Evolutionary conservation across 2,113 vertebrate genomes (phyloP).

Genomic region (Entomyzon cyanotis): DNA sequence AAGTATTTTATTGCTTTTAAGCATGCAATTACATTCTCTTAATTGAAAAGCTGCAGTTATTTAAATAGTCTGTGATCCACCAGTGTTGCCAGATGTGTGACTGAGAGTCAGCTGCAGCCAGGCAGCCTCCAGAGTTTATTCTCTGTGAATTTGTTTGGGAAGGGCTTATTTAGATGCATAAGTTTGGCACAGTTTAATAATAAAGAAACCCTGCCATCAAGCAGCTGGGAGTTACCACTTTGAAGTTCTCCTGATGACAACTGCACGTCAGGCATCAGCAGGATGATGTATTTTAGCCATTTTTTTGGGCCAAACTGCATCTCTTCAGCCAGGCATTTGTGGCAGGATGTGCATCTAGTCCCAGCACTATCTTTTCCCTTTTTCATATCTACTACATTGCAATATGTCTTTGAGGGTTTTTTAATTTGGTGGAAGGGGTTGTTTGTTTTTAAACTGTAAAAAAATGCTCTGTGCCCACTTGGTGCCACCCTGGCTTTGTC

Average conservation of each 20-base stretch:
- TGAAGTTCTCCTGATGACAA: neutral
- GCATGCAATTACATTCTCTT: neutral
- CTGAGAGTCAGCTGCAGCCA: neutral
- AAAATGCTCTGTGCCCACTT: neutral
- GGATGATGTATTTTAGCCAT: neutral
- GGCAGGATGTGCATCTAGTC: neutral
- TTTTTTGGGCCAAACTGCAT: neutral
- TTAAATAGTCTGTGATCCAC: neutral
- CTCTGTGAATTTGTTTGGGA: neutral
- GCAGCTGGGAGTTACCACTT: neutral
- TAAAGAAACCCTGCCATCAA: neutral
- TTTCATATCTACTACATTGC: neutral
- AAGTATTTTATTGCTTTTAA: neutral
- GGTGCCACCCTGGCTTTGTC: neutral
- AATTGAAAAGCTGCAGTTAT: neutral
- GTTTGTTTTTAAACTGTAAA: accelerated
- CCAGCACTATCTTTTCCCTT: neutral
- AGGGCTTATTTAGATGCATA: neutral
- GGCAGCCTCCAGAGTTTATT: neutral
- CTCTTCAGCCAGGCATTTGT: neutral
- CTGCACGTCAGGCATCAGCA: neutral
- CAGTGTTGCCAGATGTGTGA: neutral
- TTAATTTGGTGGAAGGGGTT: neutral
- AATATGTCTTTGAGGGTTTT: neutral
- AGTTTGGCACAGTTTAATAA: neutral